Evolutionary conservation across 92 coral and sea anemone species (phyloP).

Genomic region (Ricordea florida): DNA sequence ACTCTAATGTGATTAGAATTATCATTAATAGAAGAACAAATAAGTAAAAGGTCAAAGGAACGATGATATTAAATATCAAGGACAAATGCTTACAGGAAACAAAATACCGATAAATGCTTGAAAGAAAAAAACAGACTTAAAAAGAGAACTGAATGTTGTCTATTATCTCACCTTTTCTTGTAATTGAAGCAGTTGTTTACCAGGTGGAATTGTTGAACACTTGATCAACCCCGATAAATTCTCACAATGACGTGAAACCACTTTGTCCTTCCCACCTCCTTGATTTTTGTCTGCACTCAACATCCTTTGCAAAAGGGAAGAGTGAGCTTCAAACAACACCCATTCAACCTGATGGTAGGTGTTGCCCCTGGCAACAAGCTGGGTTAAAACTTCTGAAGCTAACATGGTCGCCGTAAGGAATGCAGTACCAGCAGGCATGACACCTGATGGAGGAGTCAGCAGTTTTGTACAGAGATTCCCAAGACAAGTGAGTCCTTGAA

Average conservation of each 20-base stretch:
- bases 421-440: constrained; percentile 53
- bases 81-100: too few species aligned
- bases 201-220: constrained; percentile 84
- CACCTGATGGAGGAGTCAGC: constrained; percentile 38
- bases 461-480: constrained; percentile 53
- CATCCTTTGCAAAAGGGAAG: constrained; percentile 75
- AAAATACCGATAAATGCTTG: too few species aligned
- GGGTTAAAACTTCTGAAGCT: constrained; percentile 45
- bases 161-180: constrained; percentile 82
- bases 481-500: constrained; percentile 72
- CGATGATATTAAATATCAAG: too few species aligned
- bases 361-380: constrained; percentile 85
- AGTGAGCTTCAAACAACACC: constrained; percentile 80
- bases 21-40: too few species aligned
- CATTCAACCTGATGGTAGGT: constrained; percentile 86
- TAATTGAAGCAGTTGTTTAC: constrained; percentile 76
- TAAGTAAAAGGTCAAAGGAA: too few species aligned
- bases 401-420: constrained; percentile 56
- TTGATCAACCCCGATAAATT: constrained; percentile 83
- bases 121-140: too few species aligned
- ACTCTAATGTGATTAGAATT: too few species aligned
- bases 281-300: constrained; percentile 41
- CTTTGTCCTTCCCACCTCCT: constrained; percentile 21
- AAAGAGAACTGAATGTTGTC: too few species aligned
- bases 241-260: constrained; percentile 74